Evolutionary conservation across 2,888 invertebrate species (phyloP).

Genomic region (Julus scandinavius): DNA sequence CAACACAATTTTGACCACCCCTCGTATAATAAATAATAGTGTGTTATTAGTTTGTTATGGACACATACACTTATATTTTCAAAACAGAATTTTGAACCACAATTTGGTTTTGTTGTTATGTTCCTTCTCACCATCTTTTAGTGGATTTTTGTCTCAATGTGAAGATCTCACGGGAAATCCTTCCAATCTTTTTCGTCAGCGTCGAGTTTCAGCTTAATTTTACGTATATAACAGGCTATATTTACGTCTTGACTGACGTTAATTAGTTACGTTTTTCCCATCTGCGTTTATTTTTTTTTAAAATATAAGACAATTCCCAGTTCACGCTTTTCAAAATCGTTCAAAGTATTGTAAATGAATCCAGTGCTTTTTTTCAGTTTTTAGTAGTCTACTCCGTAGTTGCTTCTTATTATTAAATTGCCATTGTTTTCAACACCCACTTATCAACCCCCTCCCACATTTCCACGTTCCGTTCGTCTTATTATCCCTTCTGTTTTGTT

Average conservation of each 20-base stretch:
- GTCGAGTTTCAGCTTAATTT: conserved; percentile 14
- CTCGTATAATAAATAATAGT: too few species aligned
- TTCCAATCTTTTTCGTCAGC: background rate
- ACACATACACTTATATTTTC: too few species aligned
- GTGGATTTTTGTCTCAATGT: conserved; percentile 2
- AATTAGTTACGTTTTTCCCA: conserved; percentile 9
- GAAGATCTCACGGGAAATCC: background rate
- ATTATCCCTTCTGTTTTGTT: background rate
- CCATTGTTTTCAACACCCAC: background rate
- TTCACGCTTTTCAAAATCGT: background rate
- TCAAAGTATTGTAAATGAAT: conserved; percentile 1
- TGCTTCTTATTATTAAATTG: conserved; percentile 38
- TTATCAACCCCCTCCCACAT: background rate
- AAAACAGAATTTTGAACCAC: too few species aligned
- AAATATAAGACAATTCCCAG: background rate
- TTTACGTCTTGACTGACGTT: conserved; percentile 42
- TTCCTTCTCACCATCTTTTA: background rate
- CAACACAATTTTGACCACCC: too few species aligned
- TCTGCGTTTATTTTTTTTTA: background rate
- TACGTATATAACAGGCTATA: background rate
- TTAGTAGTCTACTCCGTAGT: background rate
- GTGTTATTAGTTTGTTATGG: too few species aligned
- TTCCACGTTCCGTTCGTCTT: too few species aligned
- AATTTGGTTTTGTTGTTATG: too few species aligned
- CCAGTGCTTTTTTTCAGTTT: background rate